A percentile compares a stretch with the other conserved stretches of the same genome.
phyloP scores from a whole-genome alignment of 2,888 invertebrate genomes.

The Keiferia lycopersicella region DNA sequence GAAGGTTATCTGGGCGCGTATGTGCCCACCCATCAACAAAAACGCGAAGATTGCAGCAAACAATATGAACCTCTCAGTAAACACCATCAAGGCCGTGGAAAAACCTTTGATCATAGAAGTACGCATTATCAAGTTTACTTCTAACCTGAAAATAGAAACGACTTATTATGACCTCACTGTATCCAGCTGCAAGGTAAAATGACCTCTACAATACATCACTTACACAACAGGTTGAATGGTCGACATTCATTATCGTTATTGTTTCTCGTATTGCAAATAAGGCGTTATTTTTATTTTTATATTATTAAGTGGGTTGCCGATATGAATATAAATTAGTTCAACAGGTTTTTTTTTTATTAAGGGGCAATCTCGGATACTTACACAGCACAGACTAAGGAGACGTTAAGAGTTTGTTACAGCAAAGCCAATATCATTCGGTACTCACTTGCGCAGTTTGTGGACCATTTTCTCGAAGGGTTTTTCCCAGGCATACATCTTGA shows the following conservation, averaged over 20 bases:
- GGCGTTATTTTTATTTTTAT: neutral
- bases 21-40: conserved; percentile 83
- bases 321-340: no score
- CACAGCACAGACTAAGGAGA: no score
- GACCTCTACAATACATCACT: neutral
- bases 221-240: neutral
- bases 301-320: neutral
- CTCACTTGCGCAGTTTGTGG: conserved; percentile 84
- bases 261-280: neutral
- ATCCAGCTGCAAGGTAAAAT: neutral
- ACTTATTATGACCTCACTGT: neutral
- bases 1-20: conserved; percentile 85
- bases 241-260: neutral
- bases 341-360: no score
- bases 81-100: conserved; percentile 85
- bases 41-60: conserved; percentile 90
- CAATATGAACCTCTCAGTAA: conserved; percentile 91
- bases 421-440: conserved; percentile 26
- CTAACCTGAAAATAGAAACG: conserved; percentile 74
- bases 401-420: neutral
- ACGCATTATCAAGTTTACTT: conserved; percentile 84
- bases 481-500: conserved; percentile 95
- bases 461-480: conserved; percentile 87
- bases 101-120: conserved; percentile 86
- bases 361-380: no score